Evolutionary conservation across 2,888 invertebrate species (phyloP).

Genomic region (Fabriciana adippe): DNA sequence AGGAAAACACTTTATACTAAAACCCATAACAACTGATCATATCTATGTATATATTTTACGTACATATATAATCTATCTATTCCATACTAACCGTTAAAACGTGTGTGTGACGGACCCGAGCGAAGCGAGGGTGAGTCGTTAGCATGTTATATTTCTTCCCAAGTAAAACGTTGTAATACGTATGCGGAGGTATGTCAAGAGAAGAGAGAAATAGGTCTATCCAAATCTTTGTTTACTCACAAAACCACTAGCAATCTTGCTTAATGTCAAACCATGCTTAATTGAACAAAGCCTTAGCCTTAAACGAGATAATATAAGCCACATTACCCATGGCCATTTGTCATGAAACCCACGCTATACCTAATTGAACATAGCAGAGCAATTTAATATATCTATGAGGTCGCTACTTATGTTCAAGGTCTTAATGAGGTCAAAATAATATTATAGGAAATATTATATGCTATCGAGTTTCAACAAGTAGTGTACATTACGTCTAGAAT

Average conservation of each 20-base stretch:
- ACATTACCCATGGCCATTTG: slow-evolving; percentile 49
- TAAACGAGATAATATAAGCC: slow-evolving; percentile 44
- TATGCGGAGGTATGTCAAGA: slow-evolving; percentile 6
- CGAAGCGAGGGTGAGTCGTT: too few relatives aligned
- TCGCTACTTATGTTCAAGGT: slow-evolving; percentile 36
- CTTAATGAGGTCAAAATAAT: slow-evolving; percentile 36
- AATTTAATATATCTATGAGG: slow-evolving; percentile 36
- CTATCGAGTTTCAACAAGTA: slow-evolving; percentile 14
- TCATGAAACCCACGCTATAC: slow-evolving; percentile 54
- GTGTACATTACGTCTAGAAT: slow-evolving; percentile 19
- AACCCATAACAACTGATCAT: too few relatives aligned
- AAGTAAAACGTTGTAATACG: background rate
- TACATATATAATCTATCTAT: too few relatives aligned
- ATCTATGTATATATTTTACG: too few relatives aligned
- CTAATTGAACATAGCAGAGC: slow-evolving; percentile 25
- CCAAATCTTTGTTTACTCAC: slow-evolving; percentile 31
- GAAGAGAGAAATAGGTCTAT: slow-evolving; percentile 14
- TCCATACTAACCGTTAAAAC: too few relatives aligned
- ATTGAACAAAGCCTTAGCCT: slow-evolving; percentile 48
- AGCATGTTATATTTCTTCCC: background rate
- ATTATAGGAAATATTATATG: slow-evolving; percentile 30
- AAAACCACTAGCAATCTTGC: slow-evolving; percentile 25
- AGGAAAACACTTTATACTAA: too few relatives aligned
- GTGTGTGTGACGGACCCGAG: too few relatives aligned
- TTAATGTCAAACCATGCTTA: slow-evolving; percentile 33